Conservation (phyloP, 2,797 vertebrate species). For the Acrossocheilus fasciatus region DNA sequence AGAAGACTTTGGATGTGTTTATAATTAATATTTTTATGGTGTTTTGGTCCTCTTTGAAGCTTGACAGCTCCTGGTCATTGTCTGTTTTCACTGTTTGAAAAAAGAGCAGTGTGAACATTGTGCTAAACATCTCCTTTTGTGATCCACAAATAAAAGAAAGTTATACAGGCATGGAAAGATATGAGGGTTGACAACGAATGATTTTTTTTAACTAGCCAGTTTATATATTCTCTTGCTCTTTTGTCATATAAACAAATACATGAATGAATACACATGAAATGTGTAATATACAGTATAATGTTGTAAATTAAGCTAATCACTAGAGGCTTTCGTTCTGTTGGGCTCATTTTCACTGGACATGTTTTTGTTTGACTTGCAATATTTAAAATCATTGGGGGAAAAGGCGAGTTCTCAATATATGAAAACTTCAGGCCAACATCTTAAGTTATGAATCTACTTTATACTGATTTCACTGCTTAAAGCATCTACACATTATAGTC, state of each 20-base stretch:
- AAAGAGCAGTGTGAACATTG: conserved; percentile 16
- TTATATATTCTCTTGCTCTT: conserved; percentile 62
- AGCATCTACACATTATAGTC: neutral
- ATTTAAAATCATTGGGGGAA: neutral
- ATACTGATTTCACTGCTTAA: conserved; percentile 16
- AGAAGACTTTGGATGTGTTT: no score
- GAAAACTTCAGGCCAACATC: neutral
- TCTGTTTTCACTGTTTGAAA: neutral
- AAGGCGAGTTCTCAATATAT: neutral
- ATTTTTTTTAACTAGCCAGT: neutral
- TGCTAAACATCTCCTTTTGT: conserved; percentile 11
- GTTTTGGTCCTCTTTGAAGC: neutral
- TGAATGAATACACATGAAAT: conserved; percentile 41
- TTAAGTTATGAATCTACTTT: neutral
- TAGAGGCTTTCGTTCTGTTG: conserved; percentile 33
- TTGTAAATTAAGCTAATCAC: conserved; percentile 35
- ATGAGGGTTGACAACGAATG: neutral
- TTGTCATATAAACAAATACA: conserved; percentile 25
- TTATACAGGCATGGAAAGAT: neutral
- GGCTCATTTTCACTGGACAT: neutral
- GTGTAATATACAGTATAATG: neutral
- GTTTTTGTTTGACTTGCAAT: neutral
- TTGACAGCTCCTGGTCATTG: neutral
- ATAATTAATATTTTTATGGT: neutral
- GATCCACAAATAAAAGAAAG: neutral